Base-by-base conservation (phyloP, 2,797 vertebrate genomes). In the Garrulus glandarius region DNA sequence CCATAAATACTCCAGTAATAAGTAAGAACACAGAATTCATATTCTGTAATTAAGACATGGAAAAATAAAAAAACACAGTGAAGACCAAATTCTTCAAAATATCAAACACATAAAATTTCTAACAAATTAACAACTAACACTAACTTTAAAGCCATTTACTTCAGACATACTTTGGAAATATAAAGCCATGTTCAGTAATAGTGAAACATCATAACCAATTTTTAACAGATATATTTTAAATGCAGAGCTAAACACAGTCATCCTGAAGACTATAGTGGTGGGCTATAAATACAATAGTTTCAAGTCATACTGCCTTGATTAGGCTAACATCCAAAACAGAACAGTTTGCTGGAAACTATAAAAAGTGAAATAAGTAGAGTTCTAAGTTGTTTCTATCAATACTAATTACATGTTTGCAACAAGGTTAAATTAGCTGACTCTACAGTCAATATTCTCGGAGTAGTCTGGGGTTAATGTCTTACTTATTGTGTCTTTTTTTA, bases 401-500 rank as follows among this genome's bases (percentile, higher is more conserved):
- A 74, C 29, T 87, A 92, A 95, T 93, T 81, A 68, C 50, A 23
- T 61, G 80, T 69, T 71, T 79, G 46, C 53, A 89, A 36, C 10
- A 63, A 85, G 27, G 77, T 61, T 81, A 91, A 91, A 72, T 96
- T 95, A 86, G 47, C 84, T 80, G 77, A 83, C 46, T 74, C 32
- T 63, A 16, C 7, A 86, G 34, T 61, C 60, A 61, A 85, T 93
- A 78, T 43, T 74, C 37, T 92, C 14, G 36, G 29, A 71, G 44
- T 26, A 91, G 46, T 67, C 55, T 80, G 41, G 15, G 46, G 8
- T 41, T 88, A 76, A 75, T 34, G 26, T 95, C 84, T 92, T 85
- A 92, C 87, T 94, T 87, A 91, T 70, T 59, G 23, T 84, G 57
- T 89, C 46, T 92, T 69, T 65, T 95, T 95, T 94, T 90, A 88